phyloP scores from a whole-genome alignment of 2,113 vertebrate species.

The Lutjanus erythropterus region DNA sequence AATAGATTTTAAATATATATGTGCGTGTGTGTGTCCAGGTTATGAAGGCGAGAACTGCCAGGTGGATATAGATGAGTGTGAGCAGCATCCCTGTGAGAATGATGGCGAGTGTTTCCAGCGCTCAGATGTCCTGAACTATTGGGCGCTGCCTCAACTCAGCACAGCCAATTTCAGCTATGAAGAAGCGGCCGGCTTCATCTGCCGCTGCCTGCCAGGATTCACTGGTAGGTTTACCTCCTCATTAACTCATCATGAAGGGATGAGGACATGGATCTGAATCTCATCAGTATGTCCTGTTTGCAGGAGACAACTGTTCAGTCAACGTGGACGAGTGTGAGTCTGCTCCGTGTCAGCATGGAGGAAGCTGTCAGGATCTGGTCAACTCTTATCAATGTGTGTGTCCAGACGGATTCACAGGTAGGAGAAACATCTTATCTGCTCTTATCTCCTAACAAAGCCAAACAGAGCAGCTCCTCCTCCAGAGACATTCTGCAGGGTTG shows the following conservation, averaged over 20 bases:
- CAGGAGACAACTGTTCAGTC: conserved; percentile 90
- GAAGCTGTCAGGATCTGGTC: conserved; percentile 88
- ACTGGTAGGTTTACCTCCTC: conserved; percentile 78
- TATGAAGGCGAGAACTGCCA: conserved; percentile 82
- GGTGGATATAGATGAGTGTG: conserved; percentile 90
- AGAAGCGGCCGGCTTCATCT: conserved; percentile 89
- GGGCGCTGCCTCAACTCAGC: conserved; percentile 77
- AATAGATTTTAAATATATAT: not conserved
- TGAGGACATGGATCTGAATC: not conserved
- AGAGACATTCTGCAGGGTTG: not conserved
- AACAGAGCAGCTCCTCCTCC: conserved; percentile 12
- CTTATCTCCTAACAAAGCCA: conserved; percentile 21
- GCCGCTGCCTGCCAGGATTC: conserved; percentile 90
- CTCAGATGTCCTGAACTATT: conserved; percentile 86
- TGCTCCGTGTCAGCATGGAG: conserved; percentile 88
- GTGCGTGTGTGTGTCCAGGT: conserved; percentile 58
- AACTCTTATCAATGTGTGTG: conserved; percentile 90
- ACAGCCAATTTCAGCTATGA: conserved; percentile 84
- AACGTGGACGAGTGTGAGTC: conserved; percentile 92
- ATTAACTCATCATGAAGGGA: not conserved
- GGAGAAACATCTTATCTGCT: conserved; percentile 28
- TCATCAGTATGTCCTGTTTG: conserved; percentile 1
- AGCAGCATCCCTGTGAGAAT: conserved; percentile 86
- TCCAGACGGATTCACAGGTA: conserved; percentile 91
- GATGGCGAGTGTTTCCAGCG: conserved; percentile 88